A percentile compares a stretch with the other conserved stretches of the same genome.
Conservation (phyloP, 1,140 invertebrate species). For the Goniozus legneri region DNA sequence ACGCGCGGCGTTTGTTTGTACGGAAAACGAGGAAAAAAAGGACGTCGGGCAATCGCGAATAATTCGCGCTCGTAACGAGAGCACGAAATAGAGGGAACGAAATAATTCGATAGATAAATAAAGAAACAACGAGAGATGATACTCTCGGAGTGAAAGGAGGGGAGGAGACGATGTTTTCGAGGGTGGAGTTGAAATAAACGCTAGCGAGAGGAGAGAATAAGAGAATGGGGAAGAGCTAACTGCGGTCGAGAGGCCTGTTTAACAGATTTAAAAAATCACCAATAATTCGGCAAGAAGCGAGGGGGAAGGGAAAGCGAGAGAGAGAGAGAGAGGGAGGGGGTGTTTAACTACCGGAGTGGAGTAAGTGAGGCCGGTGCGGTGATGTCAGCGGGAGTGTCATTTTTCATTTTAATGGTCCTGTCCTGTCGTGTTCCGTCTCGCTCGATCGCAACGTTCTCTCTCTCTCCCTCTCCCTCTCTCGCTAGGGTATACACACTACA, state of each 20-base stretch:
- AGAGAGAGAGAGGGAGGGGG: slow-evolving; percentile 2
- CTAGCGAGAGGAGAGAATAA: slow-evolving; percentile 3
- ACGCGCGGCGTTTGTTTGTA: too few species aligned
- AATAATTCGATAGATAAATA: too few species aligned
- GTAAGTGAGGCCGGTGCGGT: slow-evolving; percentile 20
- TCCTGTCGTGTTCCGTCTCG: slow-evolving; percentile 5
- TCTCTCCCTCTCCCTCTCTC: slow-evolving; percentile 10
- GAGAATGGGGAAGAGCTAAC: slow-evolving; percentile 21
- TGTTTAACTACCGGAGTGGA: background rate
- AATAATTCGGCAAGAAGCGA: slow-evolving; percentile 36
- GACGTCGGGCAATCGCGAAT: too few species aligned
- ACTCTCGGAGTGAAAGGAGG: background rate
- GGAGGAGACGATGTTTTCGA: background rate
- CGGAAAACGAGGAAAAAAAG: too few species aligned
- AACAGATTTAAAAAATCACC: slow-evolving; percentile 56
- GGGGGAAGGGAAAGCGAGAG: background rate
- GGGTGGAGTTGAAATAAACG: slow-evolving; percentile 4
- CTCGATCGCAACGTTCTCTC: background rate
- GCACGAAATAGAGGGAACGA: too few species aligned
- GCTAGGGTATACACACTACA: background rate
- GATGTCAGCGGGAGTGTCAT: slow-evolving; percentile 41
- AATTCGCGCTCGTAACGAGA: too few species aligned
- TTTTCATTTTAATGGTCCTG: slow-evolving; percentile 57
- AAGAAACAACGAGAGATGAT: background rate
- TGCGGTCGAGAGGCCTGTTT: slow-evolving; percentile 53